Conservation (phyloP, 2,888 invertebrate genomes). For the Lamellibrachia satsuma region DNA sequence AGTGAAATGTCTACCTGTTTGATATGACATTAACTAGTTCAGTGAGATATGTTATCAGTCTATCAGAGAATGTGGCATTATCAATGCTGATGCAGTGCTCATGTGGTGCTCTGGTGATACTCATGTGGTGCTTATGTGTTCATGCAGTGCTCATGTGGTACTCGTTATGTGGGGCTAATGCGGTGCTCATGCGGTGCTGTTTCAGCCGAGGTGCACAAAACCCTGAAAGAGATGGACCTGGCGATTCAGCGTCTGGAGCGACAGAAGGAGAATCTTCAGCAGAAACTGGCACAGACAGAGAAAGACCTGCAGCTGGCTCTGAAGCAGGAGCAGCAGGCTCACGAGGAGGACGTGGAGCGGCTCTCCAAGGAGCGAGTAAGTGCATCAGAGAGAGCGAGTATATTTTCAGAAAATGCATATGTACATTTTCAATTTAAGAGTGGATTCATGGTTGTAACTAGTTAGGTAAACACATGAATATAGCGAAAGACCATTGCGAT, state of each 20-base stretch:
- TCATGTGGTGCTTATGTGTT: no score
- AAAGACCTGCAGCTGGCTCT: constrained; percentile 64
- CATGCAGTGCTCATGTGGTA: no score
- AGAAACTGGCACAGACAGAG: constrained; percentile 79
- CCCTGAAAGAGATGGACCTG: constrained; percentile 62
- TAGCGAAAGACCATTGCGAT: no score
- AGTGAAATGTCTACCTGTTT: no score
- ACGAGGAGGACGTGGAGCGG: constrained; percentile 66
- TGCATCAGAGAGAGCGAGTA: not conserved
- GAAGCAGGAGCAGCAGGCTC: constrained; percentile 65
- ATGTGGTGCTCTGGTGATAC: no score
- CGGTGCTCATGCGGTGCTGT: not conserved
- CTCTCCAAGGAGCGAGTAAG: constrained; percentile 63
- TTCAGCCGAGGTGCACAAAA: constrained; percentile 63
- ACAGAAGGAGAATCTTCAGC: constrained; percentile 74
- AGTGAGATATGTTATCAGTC: no score
- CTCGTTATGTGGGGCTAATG: not conserved
- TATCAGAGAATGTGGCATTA: no score
- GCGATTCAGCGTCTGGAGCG: constrained; percentile 63
- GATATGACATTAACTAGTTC: no score
- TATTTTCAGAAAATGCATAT: not conserved
- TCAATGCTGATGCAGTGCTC: no score
- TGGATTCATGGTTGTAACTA: not conserved
- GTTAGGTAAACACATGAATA: no score
- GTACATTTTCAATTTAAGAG: not conserved